Conservation (phyloP, 2,888 invertebrate species). For the Phyllotreta striolata region DNA sequence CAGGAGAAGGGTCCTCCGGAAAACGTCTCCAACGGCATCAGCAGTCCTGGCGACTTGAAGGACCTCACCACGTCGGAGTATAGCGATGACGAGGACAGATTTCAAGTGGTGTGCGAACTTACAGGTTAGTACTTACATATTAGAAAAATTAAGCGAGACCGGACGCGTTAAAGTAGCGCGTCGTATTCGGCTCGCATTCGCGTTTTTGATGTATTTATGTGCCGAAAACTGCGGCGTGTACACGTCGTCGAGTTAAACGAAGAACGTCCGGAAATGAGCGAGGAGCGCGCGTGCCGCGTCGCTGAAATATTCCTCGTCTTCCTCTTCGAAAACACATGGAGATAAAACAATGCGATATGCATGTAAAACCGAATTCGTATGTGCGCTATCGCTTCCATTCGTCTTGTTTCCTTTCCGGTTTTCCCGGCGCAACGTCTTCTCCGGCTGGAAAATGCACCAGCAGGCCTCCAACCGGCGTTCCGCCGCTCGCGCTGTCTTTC, state of each 20-base stretch:
- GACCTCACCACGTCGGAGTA: background rate
- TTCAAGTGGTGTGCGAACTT: too few relatives aligned
- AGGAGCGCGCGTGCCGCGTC: conserved; percentile 56
- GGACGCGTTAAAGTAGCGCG: background rate
- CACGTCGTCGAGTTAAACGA: conserved; percentile 38
- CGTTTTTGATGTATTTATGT: conserved; percentile 42
- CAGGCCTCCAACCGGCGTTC: background rate
- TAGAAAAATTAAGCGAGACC: too few relatives aligned
- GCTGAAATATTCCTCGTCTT: conserved; percentile 38
- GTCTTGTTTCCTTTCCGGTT: conserved; percentile 52
- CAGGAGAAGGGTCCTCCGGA: conserved; percentile 36
- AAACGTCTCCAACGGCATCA: conserved; percentile 45
- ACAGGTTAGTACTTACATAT: too few relatives aligned
- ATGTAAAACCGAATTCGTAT: conserved; percentile 51
- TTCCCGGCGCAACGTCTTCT: conserved; percentile 30
- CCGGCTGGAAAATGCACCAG: conserved; percentile 22
- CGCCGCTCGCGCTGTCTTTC: too few relatives aligned
- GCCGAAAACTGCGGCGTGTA: conserved; percentile 27
- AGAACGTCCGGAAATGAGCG: conserved; percentile 56
- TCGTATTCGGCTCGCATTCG: conserved; percentile 21
- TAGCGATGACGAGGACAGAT: too few relatives aligned
- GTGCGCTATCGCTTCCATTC: conserved; percentile 56
- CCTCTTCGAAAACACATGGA: conserved; percentile 56
- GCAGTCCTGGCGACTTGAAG: conserved; percentile 5
- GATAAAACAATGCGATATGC: conserved; percentile 59